These are phyloP conservation scores for Neoarius graeffei DNA, from an alignment of 2,113 vertebrate genomes.

Conservation along the genomic window DNA sequence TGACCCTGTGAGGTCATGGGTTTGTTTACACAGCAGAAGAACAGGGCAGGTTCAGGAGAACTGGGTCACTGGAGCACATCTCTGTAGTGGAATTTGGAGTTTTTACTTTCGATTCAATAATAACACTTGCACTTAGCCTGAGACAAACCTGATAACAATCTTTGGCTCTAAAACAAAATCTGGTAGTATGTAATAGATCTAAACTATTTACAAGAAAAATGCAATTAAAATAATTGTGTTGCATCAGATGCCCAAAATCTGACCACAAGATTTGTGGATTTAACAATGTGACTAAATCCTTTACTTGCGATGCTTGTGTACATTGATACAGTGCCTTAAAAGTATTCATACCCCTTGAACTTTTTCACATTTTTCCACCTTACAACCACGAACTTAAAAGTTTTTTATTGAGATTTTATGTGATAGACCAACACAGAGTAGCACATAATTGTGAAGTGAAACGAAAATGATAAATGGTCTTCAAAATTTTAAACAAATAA, in stretches of 20 bases:
- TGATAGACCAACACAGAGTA: too few relatives aligned
- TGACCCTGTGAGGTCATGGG: background rate
- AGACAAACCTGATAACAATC: background rate
- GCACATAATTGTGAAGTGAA: too few relatives aligned
- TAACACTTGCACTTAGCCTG: background rate
- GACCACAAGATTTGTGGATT: background rate
- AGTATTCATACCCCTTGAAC: too few relatives aligned
- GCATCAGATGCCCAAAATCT: background rate
- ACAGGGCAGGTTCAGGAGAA: background rate
- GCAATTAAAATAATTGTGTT: background rate
- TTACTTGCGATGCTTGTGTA: background rate
- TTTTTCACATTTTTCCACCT: too few relatives aligned
- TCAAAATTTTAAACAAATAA: too few relatives aligned
- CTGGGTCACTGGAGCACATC: background rate
- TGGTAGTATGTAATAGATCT: background rate
- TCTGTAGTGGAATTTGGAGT: background rate
- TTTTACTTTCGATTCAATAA: background rate
- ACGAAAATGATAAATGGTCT: too few relatives aligned
- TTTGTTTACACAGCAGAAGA: background rate
- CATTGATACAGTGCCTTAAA: too few relatives aligned
- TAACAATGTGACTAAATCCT: background rate
- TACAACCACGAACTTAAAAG: too few relatives aligned
- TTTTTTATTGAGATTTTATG: too few relatives aligned
- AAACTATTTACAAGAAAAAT: background rate
- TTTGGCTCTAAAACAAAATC: background rate